Evolutionary conservation across 2,797 vertebrate genomes (phyloP).

Genomic region (Galago senegalensis): DNA sequence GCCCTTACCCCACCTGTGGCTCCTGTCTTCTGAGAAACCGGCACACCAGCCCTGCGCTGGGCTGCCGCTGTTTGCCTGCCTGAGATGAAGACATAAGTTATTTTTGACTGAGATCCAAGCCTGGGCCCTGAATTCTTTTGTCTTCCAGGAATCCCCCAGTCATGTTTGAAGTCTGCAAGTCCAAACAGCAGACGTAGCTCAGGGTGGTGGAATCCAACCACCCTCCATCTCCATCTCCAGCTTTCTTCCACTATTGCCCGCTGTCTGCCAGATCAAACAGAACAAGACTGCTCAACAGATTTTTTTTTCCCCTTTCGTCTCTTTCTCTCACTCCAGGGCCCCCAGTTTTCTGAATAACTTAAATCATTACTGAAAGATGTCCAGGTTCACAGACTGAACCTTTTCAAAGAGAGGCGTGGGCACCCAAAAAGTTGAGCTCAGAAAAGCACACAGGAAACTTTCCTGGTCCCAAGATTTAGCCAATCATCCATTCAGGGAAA

Average conservation of each 20-base stretch:
- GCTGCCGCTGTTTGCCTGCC: constrained; percentile 49
- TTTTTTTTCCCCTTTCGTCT: constrained; percentile 68
- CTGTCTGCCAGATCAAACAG: constrained; percentile 80
- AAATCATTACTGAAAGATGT: constrained; percentile 75
- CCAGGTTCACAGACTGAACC: constrained; percentile 74
- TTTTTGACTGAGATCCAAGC: constrained; percentile 83
- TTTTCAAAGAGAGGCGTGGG: constrained; percentile 74
- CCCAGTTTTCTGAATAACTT: constrained; percentile 70
- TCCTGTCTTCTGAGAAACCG: constrained; percentile 18
- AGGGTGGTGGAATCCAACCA: constrained; percentile 67
- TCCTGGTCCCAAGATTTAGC: not conserved
- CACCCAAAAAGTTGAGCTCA: constrained; percentile 47
- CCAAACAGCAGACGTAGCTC: constrained; percentile 76
- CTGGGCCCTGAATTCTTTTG: constrained; percentile 80
- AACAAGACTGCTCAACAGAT: not conserved
- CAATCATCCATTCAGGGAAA: not conserved
- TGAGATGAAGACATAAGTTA: constrained; percentile 77
- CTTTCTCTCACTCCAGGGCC: constrained; percentile 71
- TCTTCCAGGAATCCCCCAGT: constrained; percentile 85
- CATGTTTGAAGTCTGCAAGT: constrained; percentile 85
- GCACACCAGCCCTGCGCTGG: not conserved
- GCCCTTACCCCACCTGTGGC: not conserved
- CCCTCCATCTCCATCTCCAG: constrained; percentile 24
- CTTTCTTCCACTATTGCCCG: constrained; percentile 18
- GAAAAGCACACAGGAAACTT: constrained; percentile 40